Base-by-base conservation (phyloP, 2,888 invertebrate species). In the Micoletzkya japonica region DNA sequence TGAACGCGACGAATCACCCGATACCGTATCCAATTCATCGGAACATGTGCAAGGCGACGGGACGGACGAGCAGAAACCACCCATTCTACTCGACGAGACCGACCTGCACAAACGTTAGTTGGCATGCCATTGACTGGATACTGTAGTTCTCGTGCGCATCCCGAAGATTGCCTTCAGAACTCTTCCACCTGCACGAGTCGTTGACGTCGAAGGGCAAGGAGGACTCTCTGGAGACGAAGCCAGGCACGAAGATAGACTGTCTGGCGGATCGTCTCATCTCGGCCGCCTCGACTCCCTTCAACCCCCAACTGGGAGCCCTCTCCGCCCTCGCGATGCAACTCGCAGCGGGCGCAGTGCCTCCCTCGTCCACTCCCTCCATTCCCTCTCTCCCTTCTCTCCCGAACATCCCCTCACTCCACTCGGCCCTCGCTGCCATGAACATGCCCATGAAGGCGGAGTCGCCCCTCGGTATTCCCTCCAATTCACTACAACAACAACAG, bases 1-100 rank as follows among this genome's bases (percentile, higher is more conserved):
- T 17, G 68, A 68, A 17, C 26, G 68, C 6, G 79, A 79, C 58
- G 77, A 76, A 17, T 75, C 76, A 20, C 79, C 79, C 4, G 77
- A 79, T 61, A 77, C 76, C 24, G 66, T 76, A 4, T 75, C 77
- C 2, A 75, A 74, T 30, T 73, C 74, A 52, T 75, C 76, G n/a
- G n/a, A n/a, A n/a, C n/a, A n/a, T n/a, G n/a, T n/a, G n/a, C n/a
- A n/a, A n/a, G n/a, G n/a, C n/a, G 63, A 63, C 34, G 50, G 34
- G 50, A 20, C 44, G 39, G 50, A 50, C 26, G 50, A 50, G n/a
- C 50, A 63, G 26, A 24, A 64, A 73, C 68, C 2, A 70, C 58
- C 39, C 58, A 66, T 26, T 57, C 73, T 49, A 73, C 74, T 63
- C n/a, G 70, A 60, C 70, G 50, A 49, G 72, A 70, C 39, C 17